phyloP scores from a whole-genome alignment of 2,113 vertebrate genomes.

The Callopanchax toddi region DNA sequence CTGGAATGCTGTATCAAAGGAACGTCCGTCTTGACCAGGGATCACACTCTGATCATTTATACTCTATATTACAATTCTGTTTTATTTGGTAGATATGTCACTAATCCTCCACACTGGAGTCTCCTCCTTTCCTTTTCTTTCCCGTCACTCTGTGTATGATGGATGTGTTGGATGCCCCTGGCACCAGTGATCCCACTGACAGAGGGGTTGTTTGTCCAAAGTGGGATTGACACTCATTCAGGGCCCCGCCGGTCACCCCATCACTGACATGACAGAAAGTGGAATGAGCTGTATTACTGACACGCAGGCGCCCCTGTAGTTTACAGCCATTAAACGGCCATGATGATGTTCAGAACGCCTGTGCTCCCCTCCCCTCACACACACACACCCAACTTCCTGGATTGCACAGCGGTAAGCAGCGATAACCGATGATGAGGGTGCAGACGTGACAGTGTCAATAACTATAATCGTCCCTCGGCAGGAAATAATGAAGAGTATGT shows the following conservation, averaged over 20 bases:
- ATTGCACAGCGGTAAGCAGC: constrained; percentile 75
- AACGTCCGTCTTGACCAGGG: too few species aligned
- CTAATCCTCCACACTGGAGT: neutral
- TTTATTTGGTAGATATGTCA: too few species aligned
- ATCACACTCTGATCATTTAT: too few species aligned
- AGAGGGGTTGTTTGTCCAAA: constrained; percentile 84
- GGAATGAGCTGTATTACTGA: constrained; percentile 88
- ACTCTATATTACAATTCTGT: too few species aligned
- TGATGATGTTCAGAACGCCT: constrained; percentile 67
- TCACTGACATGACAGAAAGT: constrained; percentile 87
- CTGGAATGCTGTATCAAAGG: too few species aligned
- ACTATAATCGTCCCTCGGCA: constrained; percentile 81
- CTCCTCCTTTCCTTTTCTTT: neutral
- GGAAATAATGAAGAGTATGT: constrained; percentile 85
- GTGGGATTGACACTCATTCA: constrained; percentile 84
- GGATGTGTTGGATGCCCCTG: constrained; percentile 42
- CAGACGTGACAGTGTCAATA: constrained; percentile 90
- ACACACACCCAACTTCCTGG: constrained; percentile 25
- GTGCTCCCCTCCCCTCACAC: neutral
- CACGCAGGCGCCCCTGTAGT: constrained; percentile 78
- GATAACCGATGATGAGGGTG: constrained; percentile 81
- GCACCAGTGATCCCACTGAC: constrained; percentile 56
- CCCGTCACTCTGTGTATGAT: constrained; percentile 31
- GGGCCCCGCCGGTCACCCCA: constrained; percentile 63
- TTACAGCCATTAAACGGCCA: constrained; percentile 84